Conservation (phyloP, 2,113 vertebrate genomes). For the Corythornis madagascariensis region DNA sequence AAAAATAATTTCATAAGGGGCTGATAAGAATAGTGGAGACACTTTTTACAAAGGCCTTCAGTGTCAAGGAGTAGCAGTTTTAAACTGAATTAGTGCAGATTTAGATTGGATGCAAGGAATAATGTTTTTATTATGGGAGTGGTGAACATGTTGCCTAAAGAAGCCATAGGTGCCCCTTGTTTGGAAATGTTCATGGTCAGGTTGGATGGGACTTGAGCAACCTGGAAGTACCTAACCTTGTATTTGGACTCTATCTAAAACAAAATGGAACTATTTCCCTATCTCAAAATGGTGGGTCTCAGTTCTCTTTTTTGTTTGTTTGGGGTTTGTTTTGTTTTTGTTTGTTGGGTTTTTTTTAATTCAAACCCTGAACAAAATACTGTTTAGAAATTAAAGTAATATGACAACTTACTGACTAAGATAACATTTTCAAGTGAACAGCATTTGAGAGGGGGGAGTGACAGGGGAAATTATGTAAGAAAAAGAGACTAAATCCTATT, state of each 20-base stretch:
- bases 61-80: fast-evolving
- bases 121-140: neutral
- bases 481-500: neutral
- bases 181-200: neutral
- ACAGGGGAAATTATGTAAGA: neutral
- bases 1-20: too few species aligned
- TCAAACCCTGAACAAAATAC: neutral
- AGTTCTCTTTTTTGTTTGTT: neutral
- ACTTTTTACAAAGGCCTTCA: neutral
- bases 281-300: neutral
- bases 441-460: fast-evolving
- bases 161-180: fast-evolving
- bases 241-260: neutral
- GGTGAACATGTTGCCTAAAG: neutral
- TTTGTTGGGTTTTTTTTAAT: too few species aligned
- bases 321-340: neutral
- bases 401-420: neutral
- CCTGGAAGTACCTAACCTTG: neutral
- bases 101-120: neutral
- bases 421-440: neutral
- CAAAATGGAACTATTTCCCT: fast-evolving
- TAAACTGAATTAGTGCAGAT: neutral
- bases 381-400: neutral
- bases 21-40: neutral
- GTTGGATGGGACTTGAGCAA: neutral